Evolutionary conservation across 2,888 invertebrate genomes (phyloP), one percentile per base, ranked within the genome.

Genomic region (Polymixis flavicincta): DNA sequence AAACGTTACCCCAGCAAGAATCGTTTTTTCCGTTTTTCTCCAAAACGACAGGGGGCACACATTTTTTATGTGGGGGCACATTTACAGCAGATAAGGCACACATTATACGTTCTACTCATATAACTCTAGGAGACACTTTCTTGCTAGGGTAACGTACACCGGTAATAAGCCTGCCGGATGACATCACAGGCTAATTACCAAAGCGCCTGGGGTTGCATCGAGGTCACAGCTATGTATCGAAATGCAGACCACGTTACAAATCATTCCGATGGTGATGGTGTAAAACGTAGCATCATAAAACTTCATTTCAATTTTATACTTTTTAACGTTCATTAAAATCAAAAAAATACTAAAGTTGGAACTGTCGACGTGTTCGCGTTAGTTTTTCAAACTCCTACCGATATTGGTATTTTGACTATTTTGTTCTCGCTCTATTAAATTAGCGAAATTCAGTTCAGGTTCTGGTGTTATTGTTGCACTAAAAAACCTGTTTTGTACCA

Each of bases 151-250:
- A n/a, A n/a, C n/a, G n/a, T n/a, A n/a, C n/a, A n/a, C n/a, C n/a
- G n/a, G n/a, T n/a, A n/a, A n/a, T n/a, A n/a, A 82, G 48, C 65
- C 25, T 61, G 60, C 17, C 37, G 57, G 32, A 72, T 81, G 81
- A 76, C 78, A 76, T 82, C 85, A 86, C 72, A 19, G 68, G 65
- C 60, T 84, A 72, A 78, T 78, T 76, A 72, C 42, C n/a, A 32
- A 54, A 55, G 60, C 59, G 74, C 61, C 67, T n/a, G 67, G 75
- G 69, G 55, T 72, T 68, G 54, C 45, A 55, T 66, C 28, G 71
- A 72, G 83, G 71, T 76, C 80, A 71, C 55, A 50, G 48, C 45
- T 22, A 60, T 72, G 42, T 76, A 60, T 65, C 60, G 48, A 70
- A 72, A 74, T 69, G 28, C 60, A 32, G 37, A 73, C 55, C 57